Evolutionary conservation across 2,113 vertebrate species (phyloP), one percentile per base, ranked within the genome.

Genomic region (Blennius ocellaris): DNA sequence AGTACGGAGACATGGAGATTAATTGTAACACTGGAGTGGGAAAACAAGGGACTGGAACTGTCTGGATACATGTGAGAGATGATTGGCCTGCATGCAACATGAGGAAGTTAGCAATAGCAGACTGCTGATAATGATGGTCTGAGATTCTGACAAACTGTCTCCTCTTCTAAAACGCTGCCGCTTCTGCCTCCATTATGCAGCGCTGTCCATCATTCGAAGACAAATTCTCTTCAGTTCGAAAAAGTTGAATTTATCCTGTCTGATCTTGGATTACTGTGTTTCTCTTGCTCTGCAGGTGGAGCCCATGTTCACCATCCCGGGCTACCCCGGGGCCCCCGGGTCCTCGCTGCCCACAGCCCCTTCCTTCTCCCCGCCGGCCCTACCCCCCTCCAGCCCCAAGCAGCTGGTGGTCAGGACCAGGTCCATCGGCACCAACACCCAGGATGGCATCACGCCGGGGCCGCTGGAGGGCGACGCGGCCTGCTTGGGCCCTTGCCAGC

Each of bases 391-490:
- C 6, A 82, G 43, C 47, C 94, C 95, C 9, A 96, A 96, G 72
- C 96, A 96, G 84, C 95, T 96, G 84, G 93, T 93, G 78, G 96
- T 97, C 88, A 95, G 96, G 90, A 97, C 96, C 45, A 93, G 97
- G 84, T 98, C 97, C 11, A 84, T 98, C 77, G 97, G 97, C 92
- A 95, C 97, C 90, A 98, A 97, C 94, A 98, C 97, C 14, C 96
- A 96, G 73, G 96, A 97, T 0, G 80, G 84, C 62, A 90, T 89
- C 90, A 78, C 11, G 6, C 8, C 78, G 0, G 83, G 82, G 8
- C 37, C 38, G 0, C 12, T 49, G 40, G 82, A 89, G 93, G 95
- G 92, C 0, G 95, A 97, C 82, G 91, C 95, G 0, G 94, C 95
- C 91, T 96, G 94, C 87, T 90, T 96, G 82, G 96, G 97, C 73